These are phyloP conservation scores for Synergus japonicus DNA, from an alignment of 2,888 invertebrate genomes.

Conservation along the genomic window DNA sequence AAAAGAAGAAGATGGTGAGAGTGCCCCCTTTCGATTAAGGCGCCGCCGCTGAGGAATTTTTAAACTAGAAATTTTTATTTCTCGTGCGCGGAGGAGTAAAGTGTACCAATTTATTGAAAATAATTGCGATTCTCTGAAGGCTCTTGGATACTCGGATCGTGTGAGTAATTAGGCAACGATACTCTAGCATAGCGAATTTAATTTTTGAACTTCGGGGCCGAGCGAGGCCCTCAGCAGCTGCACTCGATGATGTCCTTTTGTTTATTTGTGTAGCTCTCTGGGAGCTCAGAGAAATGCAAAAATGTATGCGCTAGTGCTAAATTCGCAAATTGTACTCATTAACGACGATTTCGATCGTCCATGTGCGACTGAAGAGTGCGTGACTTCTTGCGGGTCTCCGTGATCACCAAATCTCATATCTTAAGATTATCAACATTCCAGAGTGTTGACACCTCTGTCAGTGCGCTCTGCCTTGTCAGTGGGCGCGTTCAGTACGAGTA, in stretches of 20 bases:
- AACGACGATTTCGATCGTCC: neutral
- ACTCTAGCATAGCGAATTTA: constrained; percentile 49
- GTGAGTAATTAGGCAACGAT: constrained; percentile 66
- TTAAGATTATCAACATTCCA: constrained; percentile 72
- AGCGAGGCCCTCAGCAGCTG: constrained; percentile 38
- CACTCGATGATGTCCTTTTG: constrained; percentile 62
- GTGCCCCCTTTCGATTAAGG: constrained; percentile 41
- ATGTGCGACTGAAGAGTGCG: constrained; percentile 1
- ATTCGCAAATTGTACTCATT: neutral
- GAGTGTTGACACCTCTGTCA: constrained; percentile 74
- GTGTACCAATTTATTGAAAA: constrained; percentile 73
- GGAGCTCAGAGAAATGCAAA: constrained; percentile 57
- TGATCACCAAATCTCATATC: constrained; percentile 53
- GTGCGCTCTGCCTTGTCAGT: constrained; percentile 60
- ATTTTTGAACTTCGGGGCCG: constrained; percentile 46
- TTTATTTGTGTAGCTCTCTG: constrained; percentile 68
- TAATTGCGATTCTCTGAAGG: constrained; percentile 67
- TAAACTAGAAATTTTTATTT: constrained; percentile 71
- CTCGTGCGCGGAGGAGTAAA: constrained; percentile 71
- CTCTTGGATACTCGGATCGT: constrained; percentile 62
- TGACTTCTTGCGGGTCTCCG: constrained; percentile 1
- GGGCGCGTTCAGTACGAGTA: constrained; percentile 49
- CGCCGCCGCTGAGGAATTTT: constrained; percentile 73
- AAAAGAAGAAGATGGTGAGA: constrained; percentile 38
- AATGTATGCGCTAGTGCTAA: constrained; percentile 50